These are phyloP conservation scores for Orchesellides sinensis DNA, from an alignment of 2,888 invertebrate genomes.

Conservation along the genomic window DNA sequence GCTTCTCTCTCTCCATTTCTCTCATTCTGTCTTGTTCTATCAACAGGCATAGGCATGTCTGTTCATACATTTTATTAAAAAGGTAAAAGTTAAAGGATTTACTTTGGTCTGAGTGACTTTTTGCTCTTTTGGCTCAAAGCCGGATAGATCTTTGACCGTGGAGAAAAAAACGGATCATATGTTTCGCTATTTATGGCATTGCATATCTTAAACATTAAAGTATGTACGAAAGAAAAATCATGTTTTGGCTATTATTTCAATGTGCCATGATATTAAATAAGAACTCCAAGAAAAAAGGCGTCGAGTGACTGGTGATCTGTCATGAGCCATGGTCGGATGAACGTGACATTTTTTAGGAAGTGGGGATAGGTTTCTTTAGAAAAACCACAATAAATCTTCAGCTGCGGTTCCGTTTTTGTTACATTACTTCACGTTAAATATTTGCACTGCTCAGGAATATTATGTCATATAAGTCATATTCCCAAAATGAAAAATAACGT, in stretches of 20 bases:
- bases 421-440: no score
- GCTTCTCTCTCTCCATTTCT: background rate
- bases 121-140: slow-evolving; percentile 33
- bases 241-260: background rate
- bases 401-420: no score
- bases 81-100: slow-evolving; percentile 6
- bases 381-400: slow-evolving; percentile 21
- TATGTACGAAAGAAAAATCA: slow-evolving; percentile 18
- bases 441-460: no score
- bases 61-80: slow-evolving; percentile 19
- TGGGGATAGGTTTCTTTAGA: slow-evolving; percentile 11
- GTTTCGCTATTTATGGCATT: background rate
- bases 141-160: slow-evolving; percentile 34
- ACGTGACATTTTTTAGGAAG: slow-evolving; percentile 36
- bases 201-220: background rate
- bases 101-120: slow-evolving; percentile 1
- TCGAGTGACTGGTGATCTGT: slow-evolving; percentile 31
- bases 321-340: slow-evolving; percentile 21
- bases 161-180: slow-evolving; percentile 2
- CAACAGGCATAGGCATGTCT: background rate
- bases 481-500: no score
- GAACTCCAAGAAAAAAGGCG: slow-evolving; percentile 15
- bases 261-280: slow-evolving; percentile 6
- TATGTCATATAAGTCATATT: no score
- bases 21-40: no score